A percentile compares a stretch with the other conserved stretches of the same genome.
These are phyloP conservation scores for Euplexia lucipara DNA, from an alignment of 2,888 invertebrate genomes.

Conservation along the genomic window DNA sequence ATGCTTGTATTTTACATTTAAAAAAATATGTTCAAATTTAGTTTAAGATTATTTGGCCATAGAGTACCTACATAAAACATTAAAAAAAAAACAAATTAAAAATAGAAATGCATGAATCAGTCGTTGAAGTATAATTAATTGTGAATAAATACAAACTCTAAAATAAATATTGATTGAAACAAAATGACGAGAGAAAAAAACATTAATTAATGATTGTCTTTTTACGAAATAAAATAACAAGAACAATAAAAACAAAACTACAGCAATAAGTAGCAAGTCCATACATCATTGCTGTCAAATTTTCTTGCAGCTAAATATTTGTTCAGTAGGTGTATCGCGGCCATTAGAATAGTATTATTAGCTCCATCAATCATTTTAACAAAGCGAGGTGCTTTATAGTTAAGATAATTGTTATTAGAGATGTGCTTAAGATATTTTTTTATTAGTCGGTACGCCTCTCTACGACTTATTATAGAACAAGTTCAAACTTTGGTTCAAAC, in stretches of 20 bases:
- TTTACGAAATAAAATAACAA: slow-evolving; percentile 20
- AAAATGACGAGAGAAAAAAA: neutral
- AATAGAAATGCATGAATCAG: too few species aligned
- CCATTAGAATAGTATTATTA: slow-evolving; percentile 59
- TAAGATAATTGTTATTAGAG: slow-evolving; percentile 53
- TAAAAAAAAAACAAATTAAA: too few species aligned
- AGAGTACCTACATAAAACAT: too few species aligned
- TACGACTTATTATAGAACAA: too few species aligned
- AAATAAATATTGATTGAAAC: neutral
- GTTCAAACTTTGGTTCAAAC: too few species aligned
- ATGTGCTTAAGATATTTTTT: neutral
- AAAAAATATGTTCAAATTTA: too few species aligned
- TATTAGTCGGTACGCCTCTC: too few species aligned
- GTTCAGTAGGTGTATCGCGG: slow-evolving; percentile 60
- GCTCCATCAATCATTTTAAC: slow-evolving; percentile 60
- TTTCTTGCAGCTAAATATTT: slow-evolving; percentile 63
- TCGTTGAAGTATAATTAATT: too few species aligned
- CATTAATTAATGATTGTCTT: neutral
- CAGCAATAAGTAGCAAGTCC: slow-evolving; percentile 52
- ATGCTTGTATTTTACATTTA: too few species aligned
- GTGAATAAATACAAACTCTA: too few species aligned
- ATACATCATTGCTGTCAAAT: slow-evolving; percentile 67
- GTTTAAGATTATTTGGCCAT: too few species aligned
- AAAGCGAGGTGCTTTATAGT: slow-evolving; percentile 59
- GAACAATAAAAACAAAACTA: slow-evolving; percentile 37